Evolutionary conservation across 2,888 invertebrate genomes (phyloP).

Genomic region (Nemapogon koenigi): DNA sequence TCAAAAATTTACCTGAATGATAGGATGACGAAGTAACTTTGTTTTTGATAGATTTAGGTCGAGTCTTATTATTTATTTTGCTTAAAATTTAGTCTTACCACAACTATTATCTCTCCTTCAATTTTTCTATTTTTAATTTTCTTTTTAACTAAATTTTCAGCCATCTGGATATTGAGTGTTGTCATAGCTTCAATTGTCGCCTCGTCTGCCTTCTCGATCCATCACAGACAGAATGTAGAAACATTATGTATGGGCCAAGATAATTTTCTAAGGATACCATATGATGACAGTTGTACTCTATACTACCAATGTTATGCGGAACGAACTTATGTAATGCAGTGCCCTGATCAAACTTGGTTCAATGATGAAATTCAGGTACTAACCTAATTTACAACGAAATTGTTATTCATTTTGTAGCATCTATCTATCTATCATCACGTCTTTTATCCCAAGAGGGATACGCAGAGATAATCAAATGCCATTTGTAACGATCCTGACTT

Average conservation of each 20-base stretch:
- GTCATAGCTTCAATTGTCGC: constrained; percentile 31
- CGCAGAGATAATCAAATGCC: too few species aligned
- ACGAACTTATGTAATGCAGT: constrained; percentile 46
- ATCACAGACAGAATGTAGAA: constrained; percentile 52
- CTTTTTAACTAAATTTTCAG: not conserved
- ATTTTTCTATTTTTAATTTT: not conserved
- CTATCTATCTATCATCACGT: too few species aligned
- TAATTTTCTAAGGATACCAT: constrained; percentile 52
- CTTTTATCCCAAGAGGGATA: too few species aligned
- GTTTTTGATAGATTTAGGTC: too few species aligned
- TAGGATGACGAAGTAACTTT: too few species aligned
- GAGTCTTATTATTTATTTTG: too few species aligned
- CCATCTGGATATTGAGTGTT: constrained; percentile 14
- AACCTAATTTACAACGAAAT: too few species aligned
- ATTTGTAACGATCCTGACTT: too few species aligned
- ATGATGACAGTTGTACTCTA: constrained; percentile 34
- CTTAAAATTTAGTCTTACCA: too few species aligned
- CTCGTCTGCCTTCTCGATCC: constrained; percentile 47
- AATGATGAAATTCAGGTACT: constrained; percentile 50
- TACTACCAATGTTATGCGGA: constrained; percentile 57
- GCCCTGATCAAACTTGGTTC: constrained; percentile 48
- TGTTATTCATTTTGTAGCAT: too few species aligned
- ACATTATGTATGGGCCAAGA: constrained; percentile 51
- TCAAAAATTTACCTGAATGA: too few species aligned
- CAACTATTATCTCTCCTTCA: too few species aligned